phyloP scores from a whole-genome alignment of 2,113 vertebrate species.

The Podarcis muralis region DNA sequence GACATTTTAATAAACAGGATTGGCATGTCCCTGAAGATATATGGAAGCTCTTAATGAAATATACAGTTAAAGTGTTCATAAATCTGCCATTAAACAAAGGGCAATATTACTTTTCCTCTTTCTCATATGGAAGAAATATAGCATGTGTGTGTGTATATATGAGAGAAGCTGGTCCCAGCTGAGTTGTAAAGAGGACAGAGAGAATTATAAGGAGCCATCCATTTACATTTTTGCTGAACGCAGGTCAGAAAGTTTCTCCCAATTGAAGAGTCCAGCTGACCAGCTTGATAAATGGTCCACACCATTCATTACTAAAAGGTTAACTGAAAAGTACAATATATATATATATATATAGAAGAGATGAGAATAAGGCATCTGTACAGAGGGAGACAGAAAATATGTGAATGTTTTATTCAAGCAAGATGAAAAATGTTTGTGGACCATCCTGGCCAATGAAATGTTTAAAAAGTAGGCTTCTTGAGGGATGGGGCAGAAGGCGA shows the following conservation, averaged over 20 bases:
- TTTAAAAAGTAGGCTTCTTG: not conserved
- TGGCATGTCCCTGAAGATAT: not conserved
- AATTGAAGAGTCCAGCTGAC: not conserved
- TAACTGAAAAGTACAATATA: not conserved
- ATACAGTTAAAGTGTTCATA: not conserved
- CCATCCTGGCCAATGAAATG: not conserved
- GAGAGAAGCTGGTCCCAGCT: not conserved
- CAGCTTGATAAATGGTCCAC: not conserved
- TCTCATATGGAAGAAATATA: not conserved
- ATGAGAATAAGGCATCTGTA: not conserved
- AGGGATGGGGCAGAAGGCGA: not conserved
- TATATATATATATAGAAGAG: not conserved
- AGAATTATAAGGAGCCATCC: not conserved
- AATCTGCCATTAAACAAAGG: not conserved
- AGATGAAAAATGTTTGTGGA: not conserved
- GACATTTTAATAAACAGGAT: not conserved
- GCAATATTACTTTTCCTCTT: not conserved
- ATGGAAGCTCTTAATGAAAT: no score
- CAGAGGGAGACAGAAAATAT: not conserved
- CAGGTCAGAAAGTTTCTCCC: not conserved
- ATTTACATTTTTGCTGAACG: not conserved
- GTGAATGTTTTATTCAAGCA: not conserved
- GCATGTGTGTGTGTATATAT: not conserved
- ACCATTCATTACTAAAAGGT: not conserved
- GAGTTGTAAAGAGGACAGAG: not conserved